Evolutionary conservation across 2,888 invertebrate genomes (phyloP), one percentile per base, ranked within the genome.

Genomic region (Melieria omissa): DNA sequence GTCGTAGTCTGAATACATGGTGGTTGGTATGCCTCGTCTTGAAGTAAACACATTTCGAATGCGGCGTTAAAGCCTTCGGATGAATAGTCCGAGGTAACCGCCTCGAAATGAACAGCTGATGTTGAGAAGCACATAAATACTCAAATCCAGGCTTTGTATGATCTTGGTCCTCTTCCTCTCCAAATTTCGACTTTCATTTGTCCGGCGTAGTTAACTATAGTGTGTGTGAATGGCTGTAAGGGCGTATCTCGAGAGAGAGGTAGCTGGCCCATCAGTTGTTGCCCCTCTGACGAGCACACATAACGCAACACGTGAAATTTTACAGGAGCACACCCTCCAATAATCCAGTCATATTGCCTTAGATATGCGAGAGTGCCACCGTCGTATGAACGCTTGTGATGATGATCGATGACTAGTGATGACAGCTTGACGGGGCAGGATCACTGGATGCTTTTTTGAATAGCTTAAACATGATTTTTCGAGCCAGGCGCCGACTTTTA

Each of bases 221-320:
- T 73, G 45, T 71, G 65, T 4, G 62, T 62, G 16, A 72, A 74
- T 10, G 68, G 68, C 14, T 68, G 46, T 7, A 65, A 58, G 44
- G 64, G 65, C n/a, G 57, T 71, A 2, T 73, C 72, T 4, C 67
- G 42, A 14, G 70, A 68, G 6, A 64, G 66, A 45, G 72, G 72
- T 5, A 77, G 65, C 29, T 74, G 69, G 4, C 73, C 74, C 71
- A 73, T 74, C 5, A 72, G 74, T 54, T 74, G 72, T 9, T 52
- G 49, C 64, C 58, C 54, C 73, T 16, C 10, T 69, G 69, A 52
- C 62, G 65, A 44, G 72, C 69, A 61, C 71, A 72, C 44, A 60
- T 16, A 72, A 57, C 49, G 57, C 16, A 62, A 57, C 10, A 63
- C 65, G 47, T 65, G 66, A 3, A 65, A 9, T 68, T 72, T 72